Base-by-base conservation (phyloP, 2,113 vertebrate genomes). In the Psephotus haematonotus region DNA sequence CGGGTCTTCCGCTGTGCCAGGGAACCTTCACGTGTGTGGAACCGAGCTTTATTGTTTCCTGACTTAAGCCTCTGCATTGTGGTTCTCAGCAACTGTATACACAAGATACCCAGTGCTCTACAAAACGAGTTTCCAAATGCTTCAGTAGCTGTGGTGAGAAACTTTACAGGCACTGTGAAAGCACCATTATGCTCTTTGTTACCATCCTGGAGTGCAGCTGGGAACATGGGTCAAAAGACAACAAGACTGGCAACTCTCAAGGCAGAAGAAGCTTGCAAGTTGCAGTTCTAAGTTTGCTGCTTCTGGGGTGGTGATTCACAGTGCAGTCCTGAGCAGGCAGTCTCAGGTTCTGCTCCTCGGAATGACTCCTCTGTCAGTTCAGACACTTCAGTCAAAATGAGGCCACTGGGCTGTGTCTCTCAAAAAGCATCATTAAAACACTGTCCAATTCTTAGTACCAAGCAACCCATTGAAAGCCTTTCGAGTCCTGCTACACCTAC, bases 1-100 rank as follows among this genome's bases (percentile, higher is more conserved):
- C 5, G 31, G 47, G 28, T 37, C 6, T 14, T 33, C 5, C 2
- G 3, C 8, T 9, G 18, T 4, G 7, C 0, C 1, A 1, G 31
- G 2, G 29, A 11, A 4, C 5, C 0, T 4, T 19, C 1, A 2
- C 2, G 2, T 4, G 18, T 5, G 17, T 2, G 22, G 7, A 46
- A 6, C 0, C 0, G 1, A 3, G 7, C 3, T 7, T 13, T 17
- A 13, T 39, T 11, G 0, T 49, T 68, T 64, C 53, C 15, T 68
- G 16, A 9, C 3, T 39, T n/a, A 11, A 63, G 63, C 14, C 22
- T n/a, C 2, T 3, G 3, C 14, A 7, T 27, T 0, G 1, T 18
- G 33, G 25, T 8, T 41, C 52, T 17, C 31, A 17, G 12, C 9
- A 82, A 5, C 23, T 33, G 2, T n/a, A 20, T 24, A 41, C 11